Base-by-base conservation (phyloP, 2,888 invertebrate species). In the Dolichomitus sp. region DNA sequence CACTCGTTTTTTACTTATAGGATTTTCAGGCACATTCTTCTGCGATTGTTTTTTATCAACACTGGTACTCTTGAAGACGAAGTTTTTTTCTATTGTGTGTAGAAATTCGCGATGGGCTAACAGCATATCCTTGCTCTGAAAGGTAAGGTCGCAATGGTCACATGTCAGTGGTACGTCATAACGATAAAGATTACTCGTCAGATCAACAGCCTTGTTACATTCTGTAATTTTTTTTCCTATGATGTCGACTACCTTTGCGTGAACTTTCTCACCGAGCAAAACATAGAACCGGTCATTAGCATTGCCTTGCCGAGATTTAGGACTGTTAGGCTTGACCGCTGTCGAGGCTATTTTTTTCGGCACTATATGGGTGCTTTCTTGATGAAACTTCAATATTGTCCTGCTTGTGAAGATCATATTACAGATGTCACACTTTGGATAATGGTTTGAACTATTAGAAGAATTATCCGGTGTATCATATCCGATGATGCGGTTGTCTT, bases 181-280 rank as follows among this genome's bases (percentile, higher is more conserved):
- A 19, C 70, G 70, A 59, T 72, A 72, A 33, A 72, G 30, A n/a
- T 17, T 30, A 12, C 9, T 30, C 59, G 45, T 33, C 11, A 59
- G 27, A 7, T 7, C 57, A n/a, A 57, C 9, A 1, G 1, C 0
- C 6, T 42, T 30, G 42, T 45, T 45, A 57, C 42, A 57, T 5
- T 17, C 9, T 11, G 57, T 5, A 3, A 57, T 17, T 14, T 17
- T 23, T 11, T 45, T 70, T 42, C 42, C 27, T 9, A 57, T 42
- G 2, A 7, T 57, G 3, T 42, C 42, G 30, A 30, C 17, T 3
- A 17, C 12, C 17, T 45, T 9, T 11, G 70, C 17, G 17, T 57
- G n/a, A 17, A 57, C 27, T 6, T 59, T 45, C 19, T 33, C 45
- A 59, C 59, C 45, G 14, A 19, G 17, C 11, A 30, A 19, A 30